Evolutionary conservation across 2,888 invertebrate species (phyloP), one percentile per base, ranked within the genome.

Genomic region (Clistopyga incitator): DNA sequence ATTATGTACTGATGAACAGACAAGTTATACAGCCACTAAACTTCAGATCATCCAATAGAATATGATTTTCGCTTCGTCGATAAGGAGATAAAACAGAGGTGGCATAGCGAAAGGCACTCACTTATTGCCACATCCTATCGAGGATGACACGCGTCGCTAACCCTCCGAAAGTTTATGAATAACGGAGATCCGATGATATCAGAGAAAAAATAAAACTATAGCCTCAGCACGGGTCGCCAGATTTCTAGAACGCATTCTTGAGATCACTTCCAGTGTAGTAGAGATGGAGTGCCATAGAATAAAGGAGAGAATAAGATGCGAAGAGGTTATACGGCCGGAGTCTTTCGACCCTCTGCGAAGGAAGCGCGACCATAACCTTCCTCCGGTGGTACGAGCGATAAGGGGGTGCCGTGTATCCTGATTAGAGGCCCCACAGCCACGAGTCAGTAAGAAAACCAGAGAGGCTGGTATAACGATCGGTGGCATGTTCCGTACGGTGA

Each of bases 401-500:
- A 59, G 71, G 34, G 75, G 59, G 20, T 72, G 77, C 74, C 52
- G 61, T 83, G 78, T 84, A 71, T 81, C 84, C 81, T 84, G 84
- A 84, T 84, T 81, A 84, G 81, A 81, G 70, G 68, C 29, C 56
- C 72, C 65, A 13, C 15, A 38, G 50, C 67, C 34, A 81, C 54
- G 52, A 70, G 52, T 54, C 61, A 42, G 74, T 4, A 45, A 52
- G 54, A 52, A 38, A 38, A 50, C 34, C 38, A 54, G 52, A 65
- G 42, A 81, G 74, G 23, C 74, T 78, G 70, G 77, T 75, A 84
- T 71, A 84, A 78, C 81, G 84, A 81, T 81, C 84, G 78, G 15
- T 75, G 64, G 64, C 15, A 23, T 20, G 52, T 42, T 52, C 52
- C 64, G 70, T 78, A 84, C 64, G 72, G 78, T 81, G 84, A 84